These are phyloP conservation scores for Artemia franciscana DNA, from an alignment of 1,140 invertebrate genomes.

Conservation along the genomic window DNA sequence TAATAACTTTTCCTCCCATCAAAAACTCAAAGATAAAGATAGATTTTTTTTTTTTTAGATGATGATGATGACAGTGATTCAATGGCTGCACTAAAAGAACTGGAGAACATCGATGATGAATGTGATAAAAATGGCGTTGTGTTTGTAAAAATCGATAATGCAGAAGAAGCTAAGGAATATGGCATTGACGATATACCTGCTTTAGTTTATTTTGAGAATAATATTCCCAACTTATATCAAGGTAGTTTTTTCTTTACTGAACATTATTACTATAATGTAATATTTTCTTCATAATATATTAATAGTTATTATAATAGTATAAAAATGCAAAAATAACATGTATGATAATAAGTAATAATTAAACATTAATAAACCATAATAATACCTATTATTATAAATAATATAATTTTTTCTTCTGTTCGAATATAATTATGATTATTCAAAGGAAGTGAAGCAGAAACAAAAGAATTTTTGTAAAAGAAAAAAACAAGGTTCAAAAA, in stretches of 20 bases:
- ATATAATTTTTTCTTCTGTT: neutral
- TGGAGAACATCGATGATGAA: constrained; percentile 23
- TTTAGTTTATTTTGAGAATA: constrained; percentile 78
- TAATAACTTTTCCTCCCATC: too few relatives aligned
- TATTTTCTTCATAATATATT: too few relatives aligned
- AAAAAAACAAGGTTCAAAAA: too few relatives aligned
- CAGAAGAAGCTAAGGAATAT: constrained; percentile 50
- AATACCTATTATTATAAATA: neutral
- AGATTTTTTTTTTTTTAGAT: constrained; percentile 15
- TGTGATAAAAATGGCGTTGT: constrained; percentile 39
- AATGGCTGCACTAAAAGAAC: constrained; percentile 16
- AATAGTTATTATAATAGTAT: too few relatives aligned
- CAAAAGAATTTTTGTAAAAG: too few relatives aligned
- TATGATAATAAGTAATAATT: too few relatives aligned
- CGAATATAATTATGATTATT: too few relatives aligned
- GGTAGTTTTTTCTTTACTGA: too few relatives aligned
- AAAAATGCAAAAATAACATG: too few relatives aligned
- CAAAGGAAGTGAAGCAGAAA: too few relatives aligned
- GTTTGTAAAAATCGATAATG: constrained; percentile 78
- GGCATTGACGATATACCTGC: constrained; percentile 61
- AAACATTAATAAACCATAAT: neutral
- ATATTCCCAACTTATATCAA: constrained; percentile 75
- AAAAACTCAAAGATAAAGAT: too few relatives aligned
- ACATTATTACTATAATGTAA: too few relatives aligned
- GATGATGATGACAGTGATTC: constrained; percentile 17